Percentiles rank a stretch among this genome's conserved stretches.
Evolutionary conservation across 2,888 invertebrate genomes (phyloP).

Genomic region (Phyto melanocephala): DNA sequence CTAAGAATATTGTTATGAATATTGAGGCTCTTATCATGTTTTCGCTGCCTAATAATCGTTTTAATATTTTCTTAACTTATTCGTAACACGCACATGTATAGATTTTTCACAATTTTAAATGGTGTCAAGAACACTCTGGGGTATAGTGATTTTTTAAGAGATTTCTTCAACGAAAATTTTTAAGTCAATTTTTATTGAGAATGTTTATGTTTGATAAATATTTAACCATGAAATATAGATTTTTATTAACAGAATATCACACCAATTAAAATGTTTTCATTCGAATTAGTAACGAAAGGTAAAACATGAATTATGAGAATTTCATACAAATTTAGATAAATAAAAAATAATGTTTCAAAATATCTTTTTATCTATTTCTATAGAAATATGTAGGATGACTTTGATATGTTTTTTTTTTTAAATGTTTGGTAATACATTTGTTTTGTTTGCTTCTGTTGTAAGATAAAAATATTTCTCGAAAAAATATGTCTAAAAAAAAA

Average conservation of each 20-base stretch:
- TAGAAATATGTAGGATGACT: slow-evolving; percentile 19
- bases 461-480: too few relatives aligned
- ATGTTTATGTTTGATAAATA: slow-evolving; percentile 32
- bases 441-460: too few relatives aligned
- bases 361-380: neutral
- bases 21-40: too few relatives aligned
- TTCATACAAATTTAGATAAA: neutral
- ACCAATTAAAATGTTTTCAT: slow-evolving; percentile 27
- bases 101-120: slow-evolving; percentile 1
- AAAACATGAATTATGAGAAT: slow-evolving; percentile 24
- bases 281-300: neutral
- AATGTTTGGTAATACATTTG: too few relatives aligned
- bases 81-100: neutral
- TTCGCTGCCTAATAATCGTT: neutral
- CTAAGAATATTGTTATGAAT: too few relatives aligned
- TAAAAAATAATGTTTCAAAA: neutral
- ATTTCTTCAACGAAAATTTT: too few relatives aligned
- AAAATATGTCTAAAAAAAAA: too few relatives aligned
- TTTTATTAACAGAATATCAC: neutral
- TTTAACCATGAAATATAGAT: slow-evolving; percentile 30
- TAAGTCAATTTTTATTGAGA: neutral
- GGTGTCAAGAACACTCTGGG: slow-evolving; percentile 31
- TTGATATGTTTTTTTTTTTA: neutral
- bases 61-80: neutral
- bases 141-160: too few relatives aligned